phyloP scores from a whole-genome alignment of 2,113 vertebrate species.

The Acrocephalus kingi region DNA sequence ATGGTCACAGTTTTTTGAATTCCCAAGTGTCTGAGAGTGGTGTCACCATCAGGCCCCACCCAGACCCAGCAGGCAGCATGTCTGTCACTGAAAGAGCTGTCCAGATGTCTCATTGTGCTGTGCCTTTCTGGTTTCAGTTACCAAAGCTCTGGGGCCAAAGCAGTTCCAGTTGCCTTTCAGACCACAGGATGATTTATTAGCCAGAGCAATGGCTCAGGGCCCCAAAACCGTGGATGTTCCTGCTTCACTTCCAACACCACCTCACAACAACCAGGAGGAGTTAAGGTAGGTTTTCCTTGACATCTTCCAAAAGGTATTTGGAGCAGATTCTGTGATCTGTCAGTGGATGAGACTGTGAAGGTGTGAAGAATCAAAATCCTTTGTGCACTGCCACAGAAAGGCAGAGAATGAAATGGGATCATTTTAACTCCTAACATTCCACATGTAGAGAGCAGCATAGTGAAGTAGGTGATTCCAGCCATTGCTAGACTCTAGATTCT shows the following conservation, averaged over 20 bases:
- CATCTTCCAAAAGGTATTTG: neutral
- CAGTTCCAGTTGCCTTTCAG: conserved; percentile 88
- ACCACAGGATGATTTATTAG: conserved; percentile 84
- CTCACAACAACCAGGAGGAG: conserved; percentile 97
- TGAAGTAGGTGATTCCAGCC: neutral
- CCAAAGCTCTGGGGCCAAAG: conserved; percentile 89
- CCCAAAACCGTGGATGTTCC: conserved; percentile 93
- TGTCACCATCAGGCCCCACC: neutral
- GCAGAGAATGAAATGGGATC: neutral
- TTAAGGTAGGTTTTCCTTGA: conserved; percentile 78
- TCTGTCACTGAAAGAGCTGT: neutral
- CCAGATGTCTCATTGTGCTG: neutral
- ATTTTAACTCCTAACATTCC: neutral
- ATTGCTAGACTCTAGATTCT: neutral
- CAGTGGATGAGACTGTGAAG: neutral
- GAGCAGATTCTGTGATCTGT: neutral
- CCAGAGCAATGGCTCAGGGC: conserved; percentile 84
- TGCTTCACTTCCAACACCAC: conserved; percentile 93
- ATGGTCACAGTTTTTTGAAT: neutral
- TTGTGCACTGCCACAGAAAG: neutral
- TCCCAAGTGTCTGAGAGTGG: neutral
- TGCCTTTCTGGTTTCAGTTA: conserved; percentile 75
- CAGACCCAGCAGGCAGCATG: neutral
- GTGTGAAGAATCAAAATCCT: neutral
- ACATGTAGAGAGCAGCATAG: accelerated